phyloP scores from a whole-genome alignment of 2,888 invertebrate species.

The Chaetoderma sp. region DNA sequence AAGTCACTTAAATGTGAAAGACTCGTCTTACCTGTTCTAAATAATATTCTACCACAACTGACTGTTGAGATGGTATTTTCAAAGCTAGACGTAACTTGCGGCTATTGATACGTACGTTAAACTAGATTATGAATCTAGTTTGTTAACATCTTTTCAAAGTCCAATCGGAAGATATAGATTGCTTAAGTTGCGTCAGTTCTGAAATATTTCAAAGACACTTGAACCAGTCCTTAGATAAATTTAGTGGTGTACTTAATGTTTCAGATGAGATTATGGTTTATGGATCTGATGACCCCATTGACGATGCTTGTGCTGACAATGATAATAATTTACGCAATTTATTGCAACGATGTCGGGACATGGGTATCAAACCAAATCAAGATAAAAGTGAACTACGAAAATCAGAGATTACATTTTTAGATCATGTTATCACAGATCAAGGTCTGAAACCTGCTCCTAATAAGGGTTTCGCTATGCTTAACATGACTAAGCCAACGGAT shows the following conservation, averaged over 20 bases:
- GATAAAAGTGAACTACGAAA: background rate
- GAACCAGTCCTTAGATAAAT: slow-evolving; percentile 18
- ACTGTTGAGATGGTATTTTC: background rate
- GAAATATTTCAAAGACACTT: slow-evolving; percentile 31
- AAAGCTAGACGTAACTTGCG: background rate
- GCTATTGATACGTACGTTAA: background rate
- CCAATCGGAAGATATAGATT: slow-evolving; percentile 26
- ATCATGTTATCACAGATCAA: no score
- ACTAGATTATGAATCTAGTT: slow-evolving; percentile 9
- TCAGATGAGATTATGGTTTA: slow-evolving; percentile 34
- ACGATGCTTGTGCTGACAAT: slow-evolving; percentile 9
- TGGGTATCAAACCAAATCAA: background rate
- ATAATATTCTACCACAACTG: background rate
- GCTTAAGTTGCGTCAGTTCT: slow-evolving; percentile 19
- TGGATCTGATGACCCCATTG: slow-evolving; percentile 12
- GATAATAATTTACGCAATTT: slow-evolving; percentile 23
- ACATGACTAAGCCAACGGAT: background rate
- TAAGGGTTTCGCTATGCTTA: no score
- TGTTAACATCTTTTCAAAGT: slow-evolving; percentile 31
- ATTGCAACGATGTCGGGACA: background rate
- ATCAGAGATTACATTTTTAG: no score
- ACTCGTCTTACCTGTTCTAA: no score
- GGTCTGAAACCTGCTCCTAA: no score
- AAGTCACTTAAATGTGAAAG: no score
- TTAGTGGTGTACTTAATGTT: slow-evolving; percentile 24